Evolutionary conservation across 2,888 invertebrate species (phyloP).

Genomic region (Brachypterus glaber): DNA sequence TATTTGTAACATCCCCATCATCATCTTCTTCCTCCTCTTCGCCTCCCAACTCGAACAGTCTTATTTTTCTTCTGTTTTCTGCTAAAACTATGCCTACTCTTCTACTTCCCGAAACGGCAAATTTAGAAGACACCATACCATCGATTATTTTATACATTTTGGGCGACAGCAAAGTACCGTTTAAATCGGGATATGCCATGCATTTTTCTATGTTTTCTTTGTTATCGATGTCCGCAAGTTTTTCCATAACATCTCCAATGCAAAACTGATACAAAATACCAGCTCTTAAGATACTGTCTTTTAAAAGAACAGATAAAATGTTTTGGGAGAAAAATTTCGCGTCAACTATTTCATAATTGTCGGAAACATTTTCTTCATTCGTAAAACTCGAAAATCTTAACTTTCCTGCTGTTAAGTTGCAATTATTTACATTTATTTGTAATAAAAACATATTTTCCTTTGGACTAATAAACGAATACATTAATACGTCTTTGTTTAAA

Average conservation of each 20-base stretch:
- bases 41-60: conserved; percentile 86
- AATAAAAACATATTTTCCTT: conserved; percentile 45
- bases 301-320: conserved; percentile 61
- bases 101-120: conserved; percentile 77
- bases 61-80: conserved; percentile 67
- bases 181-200: conserved; percentile 41
- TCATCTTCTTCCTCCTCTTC: conserved; percentile 87
- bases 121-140: conserved; percentile 54
- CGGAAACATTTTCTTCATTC: conserved; percentile 19
- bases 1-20: conserved; percentile 45
- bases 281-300: conserved; percentile 36
- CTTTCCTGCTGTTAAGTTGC: conserved; percentile 39
- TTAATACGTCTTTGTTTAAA: conserved; percentile 43
- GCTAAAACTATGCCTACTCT: conserved; percentile 80
- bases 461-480: conserved; percentile 45
- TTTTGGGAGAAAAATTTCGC: conserved; percentile 67
- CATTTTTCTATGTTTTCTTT: conserved; percentile 22
- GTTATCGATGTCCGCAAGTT: conserved; percentile 24
- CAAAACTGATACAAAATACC: conserved; percentile 31
- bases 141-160: conserved; percentile 53
- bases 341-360: conserved; percentile 50
- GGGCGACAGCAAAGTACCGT: conserved; percentile 47
- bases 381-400: conserved; percentile 41
- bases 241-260: conserved; percentile 32
- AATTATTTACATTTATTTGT: conserved; percentile 40